phyloP scores from a whole-genome alignment of 2,113 vertebrate genomes.

The Pluvialis apricaria region DNA sequence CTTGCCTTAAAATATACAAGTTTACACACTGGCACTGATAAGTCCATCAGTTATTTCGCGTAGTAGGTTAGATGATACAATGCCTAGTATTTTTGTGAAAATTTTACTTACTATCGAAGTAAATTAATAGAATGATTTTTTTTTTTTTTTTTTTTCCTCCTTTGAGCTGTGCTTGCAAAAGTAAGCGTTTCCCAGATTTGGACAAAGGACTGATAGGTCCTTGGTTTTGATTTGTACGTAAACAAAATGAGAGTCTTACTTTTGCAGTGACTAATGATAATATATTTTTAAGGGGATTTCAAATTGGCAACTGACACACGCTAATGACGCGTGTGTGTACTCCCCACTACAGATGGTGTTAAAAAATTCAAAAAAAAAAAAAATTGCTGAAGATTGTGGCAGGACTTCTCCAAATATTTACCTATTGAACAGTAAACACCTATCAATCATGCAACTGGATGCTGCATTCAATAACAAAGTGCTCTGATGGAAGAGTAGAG shows the following conservation, averaged over 20 bases:
- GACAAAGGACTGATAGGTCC: background rate
- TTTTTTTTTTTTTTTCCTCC: background rate
- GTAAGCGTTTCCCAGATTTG: background rate
- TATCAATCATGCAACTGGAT: constrained; percentile 46
- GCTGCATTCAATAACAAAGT: constrained; percentile 52
- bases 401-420: background rate
- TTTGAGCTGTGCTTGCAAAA: background rate
- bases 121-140: background rate
- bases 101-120: background rate
- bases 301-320: constrained; percentile 15
- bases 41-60: constrained; percentile 29
- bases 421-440: background rate
- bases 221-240: background rate
- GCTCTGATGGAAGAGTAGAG: constrained; percentile 66
- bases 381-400: background rate
- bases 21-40: constrained; percentile 55
- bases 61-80: background rate
- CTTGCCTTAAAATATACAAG: constrained; percentile 61
- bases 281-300: background rate
- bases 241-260: background rate
- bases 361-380: background rate
- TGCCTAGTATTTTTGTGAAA: constrained; percentile 25
- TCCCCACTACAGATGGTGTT: background rate
- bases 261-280: background rate
- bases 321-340: background rate